Conservation (phyloP, 2,113 vertebrate genomes). For the Phasianus colchicus region DNA sequence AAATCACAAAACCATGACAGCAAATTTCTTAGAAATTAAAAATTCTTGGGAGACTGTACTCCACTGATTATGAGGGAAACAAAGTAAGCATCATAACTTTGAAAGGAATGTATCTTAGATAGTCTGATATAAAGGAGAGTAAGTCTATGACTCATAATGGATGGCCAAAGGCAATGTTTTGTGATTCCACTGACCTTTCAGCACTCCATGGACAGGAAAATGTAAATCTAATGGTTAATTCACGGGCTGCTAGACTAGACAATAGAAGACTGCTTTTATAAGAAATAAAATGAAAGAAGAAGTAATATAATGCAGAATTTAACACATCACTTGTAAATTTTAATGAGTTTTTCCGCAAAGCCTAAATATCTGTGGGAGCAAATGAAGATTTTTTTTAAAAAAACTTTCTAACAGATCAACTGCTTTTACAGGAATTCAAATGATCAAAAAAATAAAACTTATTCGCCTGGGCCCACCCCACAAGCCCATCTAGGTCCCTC, state of each 20-base stretch:
- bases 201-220: constrained; percentile 49
- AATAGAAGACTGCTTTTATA: constrained; percentile 18
- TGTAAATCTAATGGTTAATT: constrained; percentile 66
- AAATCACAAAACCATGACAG: too few species aligned
- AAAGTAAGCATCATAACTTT: constrained; percentile 54
- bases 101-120: constrained; percentile 61
- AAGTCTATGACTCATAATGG: constrained; percentile 61
- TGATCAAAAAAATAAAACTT: constrained; percentile 4
- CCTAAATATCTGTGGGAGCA: constrained; percentile 37
- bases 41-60: constrained; percentile 61
- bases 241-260: neutral
- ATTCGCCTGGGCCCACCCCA: neutral
- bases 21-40: constrained; percentile 57
- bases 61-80: constrained; percentile 32
- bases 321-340: neutral
- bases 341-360: constrained; percentile 23
- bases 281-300: constrained; percentile 37
- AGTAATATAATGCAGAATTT: constrained; percentile 6
- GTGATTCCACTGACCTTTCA: constrained; percentile 68
- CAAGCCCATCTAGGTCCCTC: too few species aligned
- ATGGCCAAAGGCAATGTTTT: constrained; percentile 71
- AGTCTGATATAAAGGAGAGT: constrained; percentile 38
- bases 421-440: neutral
- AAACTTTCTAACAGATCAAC: neutral
- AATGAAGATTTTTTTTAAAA: neutral